These are phyloP conservation scores for Drosophila flavopinicola DNA, from an alignment of 2,888 invertebrate species.

Conservation along the genomic window DNA sequence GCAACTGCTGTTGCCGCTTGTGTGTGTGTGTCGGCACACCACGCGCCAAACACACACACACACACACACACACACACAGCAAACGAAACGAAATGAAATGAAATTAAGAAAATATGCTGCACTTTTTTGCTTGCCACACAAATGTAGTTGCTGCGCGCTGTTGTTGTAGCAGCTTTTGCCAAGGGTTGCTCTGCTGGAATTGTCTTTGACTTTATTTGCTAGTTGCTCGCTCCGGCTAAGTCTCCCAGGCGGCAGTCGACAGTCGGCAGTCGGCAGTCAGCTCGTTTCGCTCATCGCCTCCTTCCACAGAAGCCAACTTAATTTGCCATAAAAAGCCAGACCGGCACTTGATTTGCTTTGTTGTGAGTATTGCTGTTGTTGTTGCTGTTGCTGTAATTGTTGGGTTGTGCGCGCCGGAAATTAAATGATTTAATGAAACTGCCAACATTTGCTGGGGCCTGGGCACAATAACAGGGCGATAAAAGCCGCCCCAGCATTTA, in stretches of 20 bases:
- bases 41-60: conserved; percentile 4
- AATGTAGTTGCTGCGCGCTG: conserved; percentile 31
- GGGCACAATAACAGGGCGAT: conserved; percentile 51
- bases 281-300: neutral
- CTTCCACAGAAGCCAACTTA: conserved; percentile 56
- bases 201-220: conserved; percentile 65
- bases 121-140: conserved; percentile 50
- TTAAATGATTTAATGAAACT: conserved; percentile 81
- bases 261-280: too few species aligned
- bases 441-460: conserved; percentile 48
- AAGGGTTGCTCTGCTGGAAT: conserved; percentile 41
- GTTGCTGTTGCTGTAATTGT: conserved; percentile 32
- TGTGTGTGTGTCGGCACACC: neutral
- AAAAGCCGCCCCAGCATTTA: conserved; percentile 58
- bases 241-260: too few species aligned
- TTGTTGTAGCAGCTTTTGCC: conserved; percentile 33
- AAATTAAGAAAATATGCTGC: conserved; percentile 78
- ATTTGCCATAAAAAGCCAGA: conserved; percentile 73
- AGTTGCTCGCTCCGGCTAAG: conserved; percentile 38
- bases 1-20: conserved; percentile 25
- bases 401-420: conserved; percentile 62
- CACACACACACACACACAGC: conserved; percentile 10
- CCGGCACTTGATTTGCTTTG: conserved; percentile 67
- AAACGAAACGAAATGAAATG: conserved; percentile 61
- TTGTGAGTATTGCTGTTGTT: conserved; percentile 24